These are phyloP conservation scores for Hyles vespertilio DNA, from an alignment of 1,140 invertebrate species.

Conservation along the genomic window DNA sequence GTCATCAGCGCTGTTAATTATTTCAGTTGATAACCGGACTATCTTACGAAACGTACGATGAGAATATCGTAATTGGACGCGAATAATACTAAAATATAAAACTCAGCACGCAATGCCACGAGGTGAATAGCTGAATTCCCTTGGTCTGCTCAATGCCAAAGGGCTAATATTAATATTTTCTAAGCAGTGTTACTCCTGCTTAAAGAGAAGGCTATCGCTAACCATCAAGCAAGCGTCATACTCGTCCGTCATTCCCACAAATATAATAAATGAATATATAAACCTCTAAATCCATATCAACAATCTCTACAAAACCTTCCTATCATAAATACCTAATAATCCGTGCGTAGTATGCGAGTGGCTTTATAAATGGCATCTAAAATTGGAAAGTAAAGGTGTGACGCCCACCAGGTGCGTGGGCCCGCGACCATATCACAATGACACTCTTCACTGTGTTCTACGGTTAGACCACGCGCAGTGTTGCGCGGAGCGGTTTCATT, in stretches of 20 bases:
- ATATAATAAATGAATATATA: not conserved
- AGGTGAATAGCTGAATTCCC: too few relatives aligned
- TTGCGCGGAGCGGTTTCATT: slow-evolving; percentile 6
- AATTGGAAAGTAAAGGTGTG: slow-evolving; percentile 48
- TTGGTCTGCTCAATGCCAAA: too few relatives aligned
- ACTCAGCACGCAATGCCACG: too few relatives aligned
- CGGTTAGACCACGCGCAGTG: slow-evolving; percentile 1
- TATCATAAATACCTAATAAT: too few relatives aligned
- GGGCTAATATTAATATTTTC: too few relatives aligned
- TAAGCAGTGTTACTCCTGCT: not conserved
- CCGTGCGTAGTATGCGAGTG: not conserved
- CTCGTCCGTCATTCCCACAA: not conserved
- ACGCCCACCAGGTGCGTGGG: slow-evolving; percentile 29
- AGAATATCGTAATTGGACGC: too few relatives aligned
- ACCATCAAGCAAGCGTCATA: not conserved
- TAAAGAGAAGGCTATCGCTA: not conserved
- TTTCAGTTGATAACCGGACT: too few relatives aligned
- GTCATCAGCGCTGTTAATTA: too few relatives aligned
- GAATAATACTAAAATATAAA: too few relatives aligned
- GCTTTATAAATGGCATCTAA: slow-evolving; percentile 24
- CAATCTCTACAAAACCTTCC: too few relatives aligned
- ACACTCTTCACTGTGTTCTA: slow-evolving; percentile 11
- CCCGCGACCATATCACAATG: slow-evolving; percentile 16
- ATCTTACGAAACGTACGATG: too few relatives aligned
- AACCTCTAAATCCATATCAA: too few relatives aligned